These are phyloP conservation scores for Allacma fusca DNA, from an alignment of 2,888 invertebrate genomes.

Conservation along the genomic window DNA sequence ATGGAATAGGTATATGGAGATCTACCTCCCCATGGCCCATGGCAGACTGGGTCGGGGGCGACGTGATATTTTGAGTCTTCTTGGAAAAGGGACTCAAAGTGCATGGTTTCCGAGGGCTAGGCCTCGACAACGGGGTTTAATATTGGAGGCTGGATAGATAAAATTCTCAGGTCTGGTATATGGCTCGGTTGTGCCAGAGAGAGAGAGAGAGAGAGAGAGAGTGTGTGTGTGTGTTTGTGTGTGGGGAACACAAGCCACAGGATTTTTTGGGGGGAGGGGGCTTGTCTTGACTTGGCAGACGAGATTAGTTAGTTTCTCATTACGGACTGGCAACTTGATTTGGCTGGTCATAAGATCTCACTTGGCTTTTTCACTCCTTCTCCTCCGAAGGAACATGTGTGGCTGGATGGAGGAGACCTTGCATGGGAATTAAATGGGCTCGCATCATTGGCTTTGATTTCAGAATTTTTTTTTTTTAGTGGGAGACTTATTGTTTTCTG, in stretches of 20 bases:
- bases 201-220: too few species aligned
- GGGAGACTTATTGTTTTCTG: too few species aligned
- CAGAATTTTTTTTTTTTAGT: too few species aligned
- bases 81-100: slow-evolving; percentile 43
- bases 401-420: too few species aligned
- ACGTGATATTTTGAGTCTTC: slow-evolving; percentile 34
- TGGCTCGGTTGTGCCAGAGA: too few species aligned
- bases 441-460: too few species aligned
- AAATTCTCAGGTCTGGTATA: background rate
- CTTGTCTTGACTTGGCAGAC: background rate
- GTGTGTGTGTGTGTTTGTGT: too few species aligned
- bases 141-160: background rate
- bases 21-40: background rate
- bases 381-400: too few species aligned
- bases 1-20: too few species aligned
- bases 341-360: background rate
- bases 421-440: too few species aligned
- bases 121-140: slow-evolving; percentile 9
- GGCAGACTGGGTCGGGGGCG: slow-evolving; percentile 32
- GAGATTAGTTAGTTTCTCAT: background rate
- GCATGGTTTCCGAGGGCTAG: slow-evolving; percentile 35
- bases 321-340: background rate
- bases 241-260: too few species aligned
- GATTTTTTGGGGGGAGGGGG: slow-evolving; percentile 6
- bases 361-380: too few species aligned